A percentile compares a stretch with the other conserved stretches of the same genome.
These are phyloP conservation scores for Hyppa rectilinea DNA, from an alignment of 2,888 invertebrate species.

Conservation along the genomic window DNA sequence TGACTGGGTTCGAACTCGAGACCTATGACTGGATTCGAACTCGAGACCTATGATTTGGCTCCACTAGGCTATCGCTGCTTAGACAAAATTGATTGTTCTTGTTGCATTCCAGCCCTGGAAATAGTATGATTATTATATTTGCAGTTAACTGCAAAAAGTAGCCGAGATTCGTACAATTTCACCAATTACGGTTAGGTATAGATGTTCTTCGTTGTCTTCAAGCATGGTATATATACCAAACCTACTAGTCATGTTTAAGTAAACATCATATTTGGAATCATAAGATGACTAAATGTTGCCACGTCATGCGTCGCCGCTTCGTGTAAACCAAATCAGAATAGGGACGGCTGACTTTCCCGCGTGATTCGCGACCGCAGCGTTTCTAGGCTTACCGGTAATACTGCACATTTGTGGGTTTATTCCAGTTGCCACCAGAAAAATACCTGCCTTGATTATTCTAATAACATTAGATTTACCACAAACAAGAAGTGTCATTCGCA, in stretches of 20 bases:
- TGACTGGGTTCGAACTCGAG: no score
- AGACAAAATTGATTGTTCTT: background rate
- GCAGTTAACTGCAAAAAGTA: background rate
- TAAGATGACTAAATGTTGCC: background rate
- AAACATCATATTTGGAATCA: background rate
- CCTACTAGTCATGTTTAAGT: no score
- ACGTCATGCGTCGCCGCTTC: no score
- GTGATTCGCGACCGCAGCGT: conserved; percentile 64
- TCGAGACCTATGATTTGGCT: no score
- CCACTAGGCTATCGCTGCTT: no score
- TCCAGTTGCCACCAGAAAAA: conserved; percentile 41
- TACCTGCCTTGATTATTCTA: conserved; percentile 18
- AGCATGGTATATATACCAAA: no score
- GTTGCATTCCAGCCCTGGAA: background rate
- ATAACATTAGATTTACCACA: conserved; percentile 33
- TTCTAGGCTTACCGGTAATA: conserved; percentile 65
- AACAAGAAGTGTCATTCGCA: conserved; percentile 11
- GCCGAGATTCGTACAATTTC: background rate
- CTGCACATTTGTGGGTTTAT: conserved; percentile 64
- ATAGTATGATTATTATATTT: background rate
- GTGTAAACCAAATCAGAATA: conserved; percentile 43
- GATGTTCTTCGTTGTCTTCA: background rate
- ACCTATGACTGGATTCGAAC: no score
- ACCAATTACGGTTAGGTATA: background rate
- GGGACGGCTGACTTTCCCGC: conserved; percentile 61